Conservation (phyloP, 2,888 invertebrate species). For the Aporophyla lueneburgensis region DNA sequence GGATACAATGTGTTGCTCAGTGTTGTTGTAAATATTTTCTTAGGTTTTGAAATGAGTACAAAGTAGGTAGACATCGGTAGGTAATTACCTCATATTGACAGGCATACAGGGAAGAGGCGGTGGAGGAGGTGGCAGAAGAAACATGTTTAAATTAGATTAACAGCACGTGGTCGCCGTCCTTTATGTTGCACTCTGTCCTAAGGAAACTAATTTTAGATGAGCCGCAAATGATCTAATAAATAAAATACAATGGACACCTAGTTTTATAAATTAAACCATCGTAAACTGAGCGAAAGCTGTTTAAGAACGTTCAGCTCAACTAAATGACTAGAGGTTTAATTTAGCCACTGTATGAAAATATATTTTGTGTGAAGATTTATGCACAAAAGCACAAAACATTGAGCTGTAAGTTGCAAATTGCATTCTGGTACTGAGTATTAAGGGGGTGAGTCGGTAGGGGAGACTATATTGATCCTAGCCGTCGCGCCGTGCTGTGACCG, state of each 20-base stretch:
- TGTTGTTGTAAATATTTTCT: neutral
- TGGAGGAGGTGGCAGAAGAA: neutral
- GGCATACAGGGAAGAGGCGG: neutral
- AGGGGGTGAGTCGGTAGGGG: conserved; percentile 74
- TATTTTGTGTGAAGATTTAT: neutral
- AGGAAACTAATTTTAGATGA: neutral
- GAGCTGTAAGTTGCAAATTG: conserved; percentile 76
- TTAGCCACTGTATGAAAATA: neutral
- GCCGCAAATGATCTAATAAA: neutral
- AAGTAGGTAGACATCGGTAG: neutral
- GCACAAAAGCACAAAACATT: conserved; percentile 60
- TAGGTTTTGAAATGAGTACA: neutral
- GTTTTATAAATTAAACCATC: neutral
- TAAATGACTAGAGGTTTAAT: neutral
- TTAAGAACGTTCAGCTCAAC: neutral
- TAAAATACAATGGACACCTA: neutral
- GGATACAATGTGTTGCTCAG: neutral
- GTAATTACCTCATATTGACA: neutral
- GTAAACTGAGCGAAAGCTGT: neutral
- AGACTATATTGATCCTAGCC: conserved; percentile 83
- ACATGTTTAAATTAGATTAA: conserved; percentile 15
- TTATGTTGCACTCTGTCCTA: neutral
- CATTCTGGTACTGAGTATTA: conserved; percentile 72
- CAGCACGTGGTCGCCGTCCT: neutral
- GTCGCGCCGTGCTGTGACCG: conserved; percentile 89